Evolutionary conservation across 2,113 vertebrate species (phyloP).

Genomic region (Tragelaphus buxtoni): DNA sequence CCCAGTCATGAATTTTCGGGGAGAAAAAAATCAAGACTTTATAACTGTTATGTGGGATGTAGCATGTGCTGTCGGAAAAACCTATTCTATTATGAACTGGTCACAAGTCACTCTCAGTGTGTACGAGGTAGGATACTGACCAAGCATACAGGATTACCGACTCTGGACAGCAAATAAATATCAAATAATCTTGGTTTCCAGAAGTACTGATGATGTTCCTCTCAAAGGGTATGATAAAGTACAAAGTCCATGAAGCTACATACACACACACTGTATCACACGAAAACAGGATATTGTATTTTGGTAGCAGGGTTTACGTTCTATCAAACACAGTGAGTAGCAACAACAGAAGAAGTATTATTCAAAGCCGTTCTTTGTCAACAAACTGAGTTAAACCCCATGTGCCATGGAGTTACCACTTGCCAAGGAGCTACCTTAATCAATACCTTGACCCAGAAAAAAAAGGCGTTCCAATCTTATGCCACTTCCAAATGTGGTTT

Average conservation of each 20-base stretch:
- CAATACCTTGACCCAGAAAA: not conserved
- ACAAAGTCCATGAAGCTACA: not conserved
- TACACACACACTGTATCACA: not conserved
- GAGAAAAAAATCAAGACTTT: not conserved
- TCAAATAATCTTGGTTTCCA: not conserved
- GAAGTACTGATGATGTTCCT: not conserved
- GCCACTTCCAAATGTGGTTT: not conserved
- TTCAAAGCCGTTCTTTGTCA: conserved; percentile 32
- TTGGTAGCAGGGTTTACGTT: not conserved
- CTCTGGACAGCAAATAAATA: not conserved
- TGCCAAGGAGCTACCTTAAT: conserved; percentile 13
- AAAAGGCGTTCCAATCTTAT: not conserved
- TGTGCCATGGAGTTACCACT: not conserved
- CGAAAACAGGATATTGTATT: not conserved
- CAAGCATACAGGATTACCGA: not conserved
- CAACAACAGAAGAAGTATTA: not conserved
- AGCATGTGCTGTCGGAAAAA: not conserved
- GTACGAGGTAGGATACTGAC: not conserved
- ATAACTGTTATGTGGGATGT: not conserved
- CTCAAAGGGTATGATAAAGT: not conserved
- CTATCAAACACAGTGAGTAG: not conserved
- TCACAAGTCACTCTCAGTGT: not conserved
- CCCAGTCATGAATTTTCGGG: not conserved
- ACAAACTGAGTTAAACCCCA: conserved; percentile 22
- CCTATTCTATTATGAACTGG: not conserved